These are phyloP conservation scores for Enhydra lutris DNA, from an alignment of 2,113 vertebrate species.

Conservation along the genomic window DNA sequence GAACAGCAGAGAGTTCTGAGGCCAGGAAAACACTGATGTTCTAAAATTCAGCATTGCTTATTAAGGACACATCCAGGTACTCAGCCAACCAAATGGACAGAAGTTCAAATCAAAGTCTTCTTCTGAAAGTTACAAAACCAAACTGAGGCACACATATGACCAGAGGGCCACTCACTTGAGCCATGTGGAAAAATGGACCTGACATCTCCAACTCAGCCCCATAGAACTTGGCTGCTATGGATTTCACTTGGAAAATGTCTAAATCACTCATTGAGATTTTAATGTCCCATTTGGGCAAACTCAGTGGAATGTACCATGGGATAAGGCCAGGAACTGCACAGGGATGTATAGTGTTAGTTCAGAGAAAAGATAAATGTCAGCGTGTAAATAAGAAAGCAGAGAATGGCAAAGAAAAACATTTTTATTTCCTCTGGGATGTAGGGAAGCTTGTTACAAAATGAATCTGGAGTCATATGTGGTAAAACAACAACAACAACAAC, in stretches of 20 bases:
- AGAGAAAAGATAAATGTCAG: neutral
- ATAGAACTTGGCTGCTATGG: neutral
- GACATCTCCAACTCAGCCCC: neutral
- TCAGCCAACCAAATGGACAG: neutral
- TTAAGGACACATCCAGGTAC: neutral
- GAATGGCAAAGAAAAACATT: neutral
- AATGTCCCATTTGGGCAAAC: neutral
- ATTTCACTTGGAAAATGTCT: neutral
- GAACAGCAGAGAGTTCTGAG: neutral
- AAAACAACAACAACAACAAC: neutral
- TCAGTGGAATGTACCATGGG: neutral
- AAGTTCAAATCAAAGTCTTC: neutral
- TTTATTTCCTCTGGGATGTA: neutral
- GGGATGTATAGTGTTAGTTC: neutral
- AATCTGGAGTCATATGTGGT: neutral
- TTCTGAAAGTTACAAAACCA: neutral
- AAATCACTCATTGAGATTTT: neutral
- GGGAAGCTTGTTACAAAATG: neutral
- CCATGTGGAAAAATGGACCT: neutral
- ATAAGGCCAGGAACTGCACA: neutral
- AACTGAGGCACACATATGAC: neutral
- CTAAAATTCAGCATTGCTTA: neutral
- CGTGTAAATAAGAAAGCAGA: neutral
- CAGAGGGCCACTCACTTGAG: neutral
- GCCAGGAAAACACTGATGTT: neutral